Percentiles rank a stretch among this genome's conserved stretches.
Conservation (phyloP, 1,140 invertebrate species). For the Drosophila nigrodunni region DNA sequence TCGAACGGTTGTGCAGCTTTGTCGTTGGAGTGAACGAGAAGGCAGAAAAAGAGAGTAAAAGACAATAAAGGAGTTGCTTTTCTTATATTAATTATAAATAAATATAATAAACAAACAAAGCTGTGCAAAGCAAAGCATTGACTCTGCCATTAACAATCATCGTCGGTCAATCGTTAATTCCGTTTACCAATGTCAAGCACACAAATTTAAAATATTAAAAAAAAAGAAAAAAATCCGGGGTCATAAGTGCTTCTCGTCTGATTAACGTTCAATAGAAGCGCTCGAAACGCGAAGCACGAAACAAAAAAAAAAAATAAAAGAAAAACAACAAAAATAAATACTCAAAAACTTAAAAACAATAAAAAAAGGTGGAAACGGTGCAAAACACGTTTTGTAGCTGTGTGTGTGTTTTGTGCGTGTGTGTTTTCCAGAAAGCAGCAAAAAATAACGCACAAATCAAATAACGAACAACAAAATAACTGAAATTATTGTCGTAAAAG, state of each 20-base stretch:
- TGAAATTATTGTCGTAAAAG: slow-evolving; percentile 53
- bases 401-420: not conserved
- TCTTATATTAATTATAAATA: slow-evolving; percentile 56
- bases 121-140: slow-evolving; percentile 14
- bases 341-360: slow-evolving; percentile 4
- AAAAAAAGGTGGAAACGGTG: slow-evolving; percentile 61
- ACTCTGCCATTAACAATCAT: slow-evolving; percentile 8
- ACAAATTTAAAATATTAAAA: not conserved
- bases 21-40: slow-evolving; percentile 7
- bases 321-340: slow-evolving; percentile 32
- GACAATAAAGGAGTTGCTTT: slow-evolving; percentile 3
- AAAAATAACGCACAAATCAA: slow-evolving; percentile 31
- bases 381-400: slow-evolving; percentile 67
- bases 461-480: slow-evolving; percentile 66
- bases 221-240: slow-evolving; percentile 63
- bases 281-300: slow-evolving; percentile 28
- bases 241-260: slow-evolving; percentile 65
- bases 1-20: slow-evolving; percentile 40
- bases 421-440: slow-evolving; percentile 32
- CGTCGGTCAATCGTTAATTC: slow-evolving; percentile 9
- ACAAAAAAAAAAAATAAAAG: slow-evolving; percentile 39
- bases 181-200: slow-evolving; percentile 67
- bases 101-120: slow-evolving; percentile 56
- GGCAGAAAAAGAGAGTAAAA: slow-evolving; percentile 1
- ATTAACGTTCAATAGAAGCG: slow-evolving; percentile 70